These are phyloP conservation scores for Melanargia galathea DNA, from an alignment of 2,888 invertebrate species.

Conservation along the genomic window DNA sequence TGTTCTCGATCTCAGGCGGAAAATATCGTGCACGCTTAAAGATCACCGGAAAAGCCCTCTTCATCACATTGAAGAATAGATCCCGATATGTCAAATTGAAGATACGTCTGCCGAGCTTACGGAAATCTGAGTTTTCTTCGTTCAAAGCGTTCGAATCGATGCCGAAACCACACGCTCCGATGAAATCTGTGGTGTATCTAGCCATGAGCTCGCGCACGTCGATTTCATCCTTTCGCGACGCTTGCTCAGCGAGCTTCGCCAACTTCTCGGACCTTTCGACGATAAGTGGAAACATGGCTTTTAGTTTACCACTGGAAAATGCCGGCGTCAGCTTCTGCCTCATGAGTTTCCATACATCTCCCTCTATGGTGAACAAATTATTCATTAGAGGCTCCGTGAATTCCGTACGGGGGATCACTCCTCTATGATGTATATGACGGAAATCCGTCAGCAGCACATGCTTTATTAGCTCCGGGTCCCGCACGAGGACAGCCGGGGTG, in stretches of 20 bases:
- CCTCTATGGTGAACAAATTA: slow-evolving; percentile 51
- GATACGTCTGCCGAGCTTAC: slow-evolving; percentile 42
- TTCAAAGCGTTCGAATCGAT: slow-evolving; percentile 49
- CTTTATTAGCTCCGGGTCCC: slow-evolving; percentile 51
- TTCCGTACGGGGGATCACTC: slow-evolving; percentile 43
- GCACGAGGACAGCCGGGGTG: slow-evolving; percentile 44
- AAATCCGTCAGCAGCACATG: slow-evolving; percentile 49
- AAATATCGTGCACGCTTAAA: slow-evolving; percentile 43
- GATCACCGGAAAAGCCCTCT: slow-evolving; percentile 44
- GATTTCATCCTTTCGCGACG: slow-evolving; percentile 41
- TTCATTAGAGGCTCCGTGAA: slow-evolving; percentile 46
- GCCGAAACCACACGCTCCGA: slow-evolving; percentile 53
- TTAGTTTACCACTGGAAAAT: slow-evolving; percentile 50
- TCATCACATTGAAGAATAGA: slow-evolving; percentile 41
- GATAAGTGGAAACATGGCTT: slow-evolving; percentile 54
- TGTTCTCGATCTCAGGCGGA: slow-evolving; percentile 42
- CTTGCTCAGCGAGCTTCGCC: slow-evolving; percentile 41
- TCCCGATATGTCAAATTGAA: slow-evolving; percentile 41
- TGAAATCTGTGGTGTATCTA: slow-evolving; percentile 53
- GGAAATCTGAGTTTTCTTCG: slow-evolving; percentile 48
- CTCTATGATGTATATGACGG: slow-evolving; percentile 46
- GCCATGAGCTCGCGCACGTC: slow-evolving; percentile 53
- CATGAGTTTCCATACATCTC: slow-evolving; percentile 53
- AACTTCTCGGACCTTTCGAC: slow-evolving; percentile 47
- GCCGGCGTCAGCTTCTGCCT: slow-evolving; percentile 53